phyloP scores from a whole-genome alignment of 2,113 vertebrate species.

The Rhinopomastus cyanomelas region DNA sequence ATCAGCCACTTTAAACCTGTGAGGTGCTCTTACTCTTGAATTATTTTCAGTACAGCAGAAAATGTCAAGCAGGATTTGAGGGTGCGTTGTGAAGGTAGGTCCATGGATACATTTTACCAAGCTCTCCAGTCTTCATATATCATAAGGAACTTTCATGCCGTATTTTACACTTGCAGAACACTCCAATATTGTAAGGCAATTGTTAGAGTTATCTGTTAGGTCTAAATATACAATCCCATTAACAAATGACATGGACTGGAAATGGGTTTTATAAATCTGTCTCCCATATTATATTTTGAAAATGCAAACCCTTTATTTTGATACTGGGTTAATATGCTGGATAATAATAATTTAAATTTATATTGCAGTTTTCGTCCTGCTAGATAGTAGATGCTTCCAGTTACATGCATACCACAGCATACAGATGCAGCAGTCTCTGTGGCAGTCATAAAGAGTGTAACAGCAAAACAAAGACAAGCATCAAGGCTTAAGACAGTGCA shows the following conservation, averaged over 20 bases:
- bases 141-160: not conserved
- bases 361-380: slow-evolving; percentile 4
- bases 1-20: not conserved
- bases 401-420: not conserved
- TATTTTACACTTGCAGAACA: not conserved
- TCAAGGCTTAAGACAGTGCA: not conserved
- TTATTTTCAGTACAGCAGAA: not conserved
- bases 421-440: not conserved
- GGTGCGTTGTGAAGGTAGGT: not conserved
- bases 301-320: not conserved
- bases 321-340: slow-evolving; percentile 3
- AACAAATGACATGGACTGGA: not conserved
- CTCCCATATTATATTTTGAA: not conserved
- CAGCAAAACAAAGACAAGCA: not conserved
- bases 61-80: not conserved
- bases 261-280: not conserved
- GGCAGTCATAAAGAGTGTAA: not conserved
- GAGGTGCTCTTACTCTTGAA: not conserved
- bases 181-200: not conserved
- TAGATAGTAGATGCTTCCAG: not conserved
- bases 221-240: not conserved
- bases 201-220: not conserved
- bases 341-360: slow-evolving; percentile 30
- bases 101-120: not conserved
- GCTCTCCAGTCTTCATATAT: not conserved